phyloP scores from a whole-genome alignment of 2,888 invertebrate species.

The Apamea epomidion region DNA sequence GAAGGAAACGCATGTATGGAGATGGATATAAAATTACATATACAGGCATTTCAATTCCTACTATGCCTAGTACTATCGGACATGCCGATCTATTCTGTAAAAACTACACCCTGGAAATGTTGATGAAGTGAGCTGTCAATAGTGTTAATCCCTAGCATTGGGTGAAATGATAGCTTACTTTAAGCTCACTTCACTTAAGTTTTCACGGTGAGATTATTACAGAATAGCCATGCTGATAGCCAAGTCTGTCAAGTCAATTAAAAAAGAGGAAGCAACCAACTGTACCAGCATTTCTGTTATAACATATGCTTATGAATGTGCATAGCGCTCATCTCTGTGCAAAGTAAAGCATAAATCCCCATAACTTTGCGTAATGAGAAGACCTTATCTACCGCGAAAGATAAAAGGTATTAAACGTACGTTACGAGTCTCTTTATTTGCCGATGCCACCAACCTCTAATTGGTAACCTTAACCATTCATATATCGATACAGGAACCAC shows the following conservation, averaged over 20 bases:
- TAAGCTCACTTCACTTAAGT: too few relatives aligned
- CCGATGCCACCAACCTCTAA: background rate
- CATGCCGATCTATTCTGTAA: background rate
- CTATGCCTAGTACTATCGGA: background rate
- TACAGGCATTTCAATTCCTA: background rate
- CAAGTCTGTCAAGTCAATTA: background rate
- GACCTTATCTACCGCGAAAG: background rate
- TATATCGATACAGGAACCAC: background rate
- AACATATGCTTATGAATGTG: background rate
- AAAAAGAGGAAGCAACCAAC: background rate
- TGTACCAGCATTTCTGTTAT: background rate
- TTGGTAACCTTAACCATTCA: background rate
- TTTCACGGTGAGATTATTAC: too few relatives aligned
- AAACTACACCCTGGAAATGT: too few relatives aligned
- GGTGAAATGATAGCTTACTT: too few relatives aligned
- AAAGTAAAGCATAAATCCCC: background rate
- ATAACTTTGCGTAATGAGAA: background rate
- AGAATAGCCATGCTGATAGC: too few relatives aligned
- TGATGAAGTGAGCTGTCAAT: too few relatives aligned
- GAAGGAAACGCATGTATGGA: background rate
- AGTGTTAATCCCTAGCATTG: too few relatives aligned
- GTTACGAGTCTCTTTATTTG: background rate
- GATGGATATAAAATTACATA: background rate
- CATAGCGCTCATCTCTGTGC: background rate
- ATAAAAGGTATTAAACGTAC: background rate